Conservation (phyloP, 2,113 vertebrate species). For the Sigmodon hispidus region DNA sequence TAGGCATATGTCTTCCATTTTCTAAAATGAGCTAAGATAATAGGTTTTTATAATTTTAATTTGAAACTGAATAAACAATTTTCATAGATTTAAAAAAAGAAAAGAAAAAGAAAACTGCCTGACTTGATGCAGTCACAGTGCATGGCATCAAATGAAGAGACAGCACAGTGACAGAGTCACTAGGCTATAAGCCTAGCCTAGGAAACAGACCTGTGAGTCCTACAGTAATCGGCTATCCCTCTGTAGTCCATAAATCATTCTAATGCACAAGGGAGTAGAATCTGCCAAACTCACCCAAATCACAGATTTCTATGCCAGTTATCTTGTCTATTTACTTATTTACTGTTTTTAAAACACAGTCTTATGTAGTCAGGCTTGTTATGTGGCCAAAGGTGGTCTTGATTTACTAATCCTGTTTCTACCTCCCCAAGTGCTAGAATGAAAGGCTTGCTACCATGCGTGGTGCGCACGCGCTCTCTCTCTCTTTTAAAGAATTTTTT, state of each 20-base stretch:
- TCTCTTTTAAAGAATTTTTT: neutral
- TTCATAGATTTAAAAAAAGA: constrained; percentile 62
- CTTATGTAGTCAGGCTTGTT: neutral
- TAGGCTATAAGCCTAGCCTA: neutral
- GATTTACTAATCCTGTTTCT: neutral
- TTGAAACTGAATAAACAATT: constrained; percentile 76
- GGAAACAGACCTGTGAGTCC: neutral
- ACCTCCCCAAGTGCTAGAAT: neutral
- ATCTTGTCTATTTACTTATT: neutral
- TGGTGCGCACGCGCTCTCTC: neutral
- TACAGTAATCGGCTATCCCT: neutral
- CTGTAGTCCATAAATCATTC: neutral
- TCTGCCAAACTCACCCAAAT: neutral
- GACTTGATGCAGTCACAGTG: neutral
- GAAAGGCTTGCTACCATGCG: neutral
- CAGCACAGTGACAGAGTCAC: neutral
- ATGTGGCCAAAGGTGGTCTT: neutral
- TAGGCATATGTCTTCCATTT: constrained; percentile 65
- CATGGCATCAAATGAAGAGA: neutral
- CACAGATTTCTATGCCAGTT: neutral
- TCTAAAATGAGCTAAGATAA: constrained; percentile 69
- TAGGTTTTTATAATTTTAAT: constrained; percentile 76
- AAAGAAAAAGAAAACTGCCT: neutral
- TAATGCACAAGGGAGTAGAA: neutral
- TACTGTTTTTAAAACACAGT: neutral